Percentiles rank a stretch among this genome's conserved stretches.
Conservation (phyloP, 2,113 vertebrate genomes). For the Mesoclemmys tuberculata region DNA sequence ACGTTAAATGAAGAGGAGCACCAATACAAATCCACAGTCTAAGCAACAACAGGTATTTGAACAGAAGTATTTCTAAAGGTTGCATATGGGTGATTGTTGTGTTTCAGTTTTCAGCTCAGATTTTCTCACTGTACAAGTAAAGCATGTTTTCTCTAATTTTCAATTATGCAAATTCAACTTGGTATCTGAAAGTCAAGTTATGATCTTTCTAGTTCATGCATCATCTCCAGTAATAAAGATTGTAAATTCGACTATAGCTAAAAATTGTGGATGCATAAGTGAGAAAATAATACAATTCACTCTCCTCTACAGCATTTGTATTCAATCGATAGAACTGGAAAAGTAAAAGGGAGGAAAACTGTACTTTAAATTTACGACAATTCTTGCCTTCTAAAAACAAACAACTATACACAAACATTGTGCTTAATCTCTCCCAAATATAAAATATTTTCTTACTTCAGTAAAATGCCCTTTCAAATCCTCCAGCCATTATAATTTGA, state of each 20-base stretch:
- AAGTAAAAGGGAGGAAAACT: neutral
- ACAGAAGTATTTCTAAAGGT: neutral
- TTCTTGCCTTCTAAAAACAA: neutral
- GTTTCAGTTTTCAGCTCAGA: neutral
- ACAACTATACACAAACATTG: neutral
- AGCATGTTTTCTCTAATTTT: neutral
- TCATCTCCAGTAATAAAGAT: neutral
- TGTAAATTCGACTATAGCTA: neutral
- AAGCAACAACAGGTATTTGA: neutral
- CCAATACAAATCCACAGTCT: neutral
- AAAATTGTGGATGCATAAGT: neutral
- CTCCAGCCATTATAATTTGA: neutral
- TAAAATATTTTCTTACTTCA: neutral
- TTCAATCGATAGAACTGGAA: neutral
- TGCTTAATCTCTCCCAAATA: neutral
- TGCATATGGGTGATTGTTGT: neutral
- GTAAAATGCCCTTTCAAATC: neutral
- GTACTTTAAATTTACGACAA: neutral
- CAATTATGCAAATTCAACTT: neutral
- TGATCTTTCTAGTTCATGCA: neutral
- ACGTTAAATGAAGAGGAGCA: neutral
- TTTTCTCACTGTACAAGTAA: neutral
- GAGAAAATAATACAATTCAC: neutral
- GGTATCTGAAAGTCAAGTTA: neutral
- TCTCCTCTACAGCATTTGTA: neutral